Conservation (phyloP, 2,888 invertebrate species). For the Bombylius discolor region DNA sequence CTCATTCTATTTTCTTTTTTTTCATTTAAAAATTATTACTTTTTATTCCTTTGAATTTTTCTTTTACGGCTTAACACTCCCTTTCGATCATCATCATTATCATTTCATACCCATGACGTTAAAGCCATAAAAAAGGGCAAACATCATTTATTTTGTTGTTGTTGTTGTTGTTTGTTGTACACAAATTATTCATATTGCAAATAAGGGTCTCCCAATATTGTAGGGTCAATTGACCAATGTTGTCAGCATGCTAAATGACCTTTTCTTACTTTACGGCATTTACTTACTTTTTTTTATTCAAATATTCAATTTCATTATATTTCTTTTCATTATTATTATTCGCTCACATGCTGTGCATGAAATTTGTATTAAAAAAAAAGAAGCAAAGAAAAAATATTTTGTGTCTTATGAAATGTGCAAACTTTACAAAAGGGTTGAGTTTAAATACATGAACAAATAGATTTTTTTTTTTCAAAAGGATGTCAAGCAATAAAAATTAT, state of each 20-base stretch:
- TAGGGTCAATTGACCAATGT: slow-evolving; percentile 16
- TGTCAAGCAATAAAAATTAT: too few relatives aligned
- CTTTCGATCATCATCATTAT: too few relatives aligned
- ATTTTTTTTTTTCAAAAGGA: slow-evolving; percentile 1
- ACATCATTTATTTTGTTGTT: too few relatives aligned
- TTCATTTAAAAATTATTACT: too few relatives aligned
- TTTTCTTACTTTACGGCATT: neutral
- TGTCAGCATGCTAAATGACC: slow-evolving; percentile 13
- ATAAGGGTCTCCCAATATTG: slow-evolving; percentile 13
- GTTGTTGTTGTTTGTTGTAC: neutral
- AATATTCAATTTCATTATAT: neutral
- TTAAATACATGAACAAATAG: neutral
- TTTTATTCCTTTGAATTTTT: too few relatives aligned
- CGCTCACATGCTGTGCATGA: neutral
- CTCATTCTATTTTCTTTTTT: too few relatives aligned
- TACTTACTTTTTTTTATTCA: neutral
- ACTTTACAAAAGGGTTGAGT: neutral
- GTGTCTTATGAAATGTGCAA: neutral
- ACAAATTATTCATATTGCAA: neutral
- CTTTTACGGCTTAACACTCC: too few relatives aligned
- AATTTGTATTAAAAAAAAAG: neutral
- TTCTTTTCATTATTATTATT: neutral
- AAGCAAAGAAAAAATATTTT: neutral
- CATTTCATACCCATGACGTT: too few relatives aligned
- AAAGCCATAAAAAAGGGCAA: too few relatives aligned